A percentile compares a stretch with the other conserved stretches of the same genome.
These are phyloP conservation scores for Drosophila ochracea DNA, from an alignment of 2,888 invertebrate species.

Conservation along the genomic window DNA sequence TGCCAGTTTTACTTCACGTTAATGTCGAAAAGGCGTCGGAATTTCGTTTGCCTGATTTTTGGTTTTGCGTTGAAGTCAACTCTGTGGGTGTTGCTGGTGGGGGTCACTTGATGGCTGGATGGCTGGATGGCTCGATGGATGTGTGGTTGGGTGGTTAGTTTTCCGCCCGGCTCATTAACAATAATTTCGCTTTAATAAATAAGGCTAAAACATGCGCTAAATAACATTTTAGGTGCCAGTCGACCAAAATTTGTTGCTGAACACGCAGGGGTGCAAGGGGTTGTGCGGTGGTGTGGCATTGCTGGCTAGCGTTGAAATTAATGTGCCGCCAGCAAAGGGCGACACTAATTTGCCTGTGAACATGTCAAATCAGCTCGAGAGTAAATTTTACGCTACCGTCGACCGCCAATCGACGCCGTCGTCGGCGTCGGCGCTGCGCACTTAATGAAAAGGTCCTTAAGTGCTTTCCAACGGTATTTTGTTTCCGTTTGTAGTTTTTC, in stretches of 20 bases:
- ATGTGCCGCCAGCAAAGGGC: constrained; percentile 72
- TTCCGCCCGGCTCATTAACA: constrained; percentile 71
- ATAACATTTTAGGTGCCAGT: constrained; percentile 74
- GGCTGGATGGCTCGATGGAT: not conserved
- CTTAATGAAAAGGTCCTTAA: constrained; percentile 83
- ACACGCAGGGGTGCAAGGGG: constrained; percentile 49
- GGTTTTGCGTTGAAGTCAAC: not conserved
- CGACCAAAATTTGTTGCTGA: constrained; percentile 60
- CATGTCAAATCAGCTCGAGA: constrained; percentile 81
- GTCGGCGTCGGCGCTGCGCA: constrained; percentile 38
- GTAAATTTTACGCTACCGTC: constrained; percentile 70
- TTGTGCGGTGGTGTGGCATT: constrained; percentile 7
- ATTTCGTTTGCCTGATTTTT: constrained; percentile 38
- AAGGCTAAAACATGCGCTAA: constrained; percentile 80
- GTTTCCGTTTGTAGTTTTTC: constrained; percentile 82
- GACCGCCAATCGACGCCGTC: constrained; percentile 4
- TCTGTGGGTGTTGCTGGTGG: constrained; percentile 6
- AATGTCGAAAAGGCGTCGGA: constrained; percentile 76
- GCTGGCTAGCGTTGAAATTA: constrained; percentile 69
- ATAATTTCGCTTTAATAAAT: constrained; percentile 81
- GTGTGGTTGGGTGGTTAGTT: constrained; percentile 6
- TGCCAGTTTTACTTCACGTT: constrained; percentile 22
- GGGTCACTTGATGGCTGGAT: not conserved
- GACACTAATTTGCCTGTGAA: constrained; percentile 81
- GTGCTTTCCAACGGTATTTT: constrained; percentile 84